Base-by-base conservation (phyloP, 2,888 invertebrate species). In the Troides aeacus region DNA sequence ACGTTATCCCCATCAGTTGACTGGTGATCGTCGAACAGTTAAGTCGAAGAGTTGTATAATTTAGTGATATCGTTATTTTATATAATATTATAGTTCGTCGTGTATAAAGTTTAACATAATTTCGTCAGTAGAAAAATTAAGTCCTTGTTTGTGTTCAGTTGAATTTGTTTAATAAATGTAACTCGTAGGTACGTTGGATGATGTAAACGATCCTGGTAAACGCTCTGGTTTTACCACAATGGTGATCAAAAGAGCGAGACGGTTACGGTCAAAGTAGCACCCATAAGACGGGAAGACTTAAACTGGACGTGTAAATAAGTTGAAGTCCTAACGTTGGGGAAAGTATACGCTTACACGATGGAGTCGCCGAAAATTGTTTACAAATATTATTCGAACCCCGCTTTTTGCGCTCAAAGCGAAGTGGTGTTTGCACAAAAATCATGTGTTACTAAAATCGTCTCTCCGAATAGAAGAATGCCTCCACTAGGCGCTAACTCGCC, bases 361-460 rank as follows among this genome's bases (percentile, higher is more conserved):
- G 92, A 93, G 74, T 93, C 93, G 24, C 93, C 93, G 46, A 93
- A 92, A 81, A 93, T 93, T 12, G 86, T 93, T 2, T 93, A 93
- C 81, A 93, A 95, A 84, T 95, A 95, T 77, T 97, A 97, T 79
- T 95, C 95, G 8, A 97, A 97, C 82, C 96, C 96, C 67, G 96
- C 96, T 0, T 97, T 97, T 81, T 96, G 96, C 81, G 94, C 95
- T 42, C 95, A 96, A 86, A 96, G 96, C 81, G 96, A 97, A 80
- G 95, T 86, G 74, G 78, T 89, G 46, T 93, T 89, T 71, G 84
- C 84, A 15, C 90, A 93, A 72, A 92, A 92, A 66, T 83, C 84
- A 79, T 87, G 88, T 57, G 76, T 86, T 15, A 84, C 86, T 0
- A 87, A 87, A 71, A 79, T 89, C 0, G 79, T 81, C 2, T 82